Conservation (phyloP, 1,140 invertebrate species). For the Gonatopus flavifemur region DNA sequence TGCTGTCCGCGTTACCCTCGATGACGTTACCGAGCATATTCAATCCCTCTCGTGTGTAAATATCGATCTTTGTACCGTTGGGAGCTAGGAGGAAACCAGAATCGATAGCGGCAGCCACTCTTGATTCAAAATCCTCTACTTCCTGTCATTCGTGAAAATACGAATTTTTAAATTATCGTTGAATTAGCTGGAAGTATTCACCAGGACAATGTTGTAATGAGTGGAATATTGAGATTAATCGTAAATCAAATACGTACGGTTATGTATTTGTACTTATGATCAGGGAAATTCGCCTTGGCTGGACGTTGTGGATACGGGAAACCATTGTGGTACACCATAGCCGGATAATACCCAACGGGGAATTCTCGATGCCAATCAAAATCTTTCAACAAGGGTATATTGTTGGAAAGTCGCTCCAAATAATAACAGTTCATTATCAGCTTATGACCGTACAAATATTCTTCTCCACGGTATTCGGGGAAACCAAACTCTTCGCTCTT, state of each 20-base stretch:
- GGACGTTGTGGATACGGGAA: slow-evolving; percentile 37
- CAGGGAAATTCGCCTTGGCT: slow-evolving; percentile 27
- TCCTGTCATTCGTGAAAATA: too few relatives aligned
- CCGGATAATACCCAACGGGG: slow-evolving; percentile 37
- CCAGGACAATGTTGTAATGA: too few relatives aligned
- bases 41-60: slow-evolving; percentile 44
- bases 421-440: slow-evolving; percentile 43
- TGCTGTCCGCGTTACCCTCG: slow-evolving; percentile 57
- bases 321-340: slow-evolving; percentile 38
- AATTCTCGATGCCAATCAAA: slow-evolving; percentile 41
- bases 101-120: slow-evolving; percentile 58
- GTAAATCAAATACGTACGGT: slow-evolving; percentile 17
- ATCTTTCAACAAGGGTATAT: slow-evolving; percentile 36
- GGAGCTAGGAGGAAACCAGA: slow-evolving; percentile 45
- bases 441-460: slow-evolving; percentile 44
- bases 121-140: slow-evolving; percentile 47
- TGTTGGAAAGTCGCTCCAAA: slow-evolving; percentile 42
- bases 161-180: too few relatives aligned
- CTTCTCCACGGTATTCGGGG: slow-evolving; percentile 30
- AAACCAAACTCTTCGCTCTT: slow-evolving; percentile 41
- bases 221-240: too few relatives aligned
- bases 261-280: slow-evolving; percentile 33
- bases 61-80: slow-evolving; percentile 37
- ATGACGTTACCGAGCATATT: slow-evolving; percentile 60
- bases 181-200: not conserved